phyloP scores from a whole-genome alignment of 2,113 vertebrate species.

The Rhynchopsitta pachyrhyncha region DNA sequence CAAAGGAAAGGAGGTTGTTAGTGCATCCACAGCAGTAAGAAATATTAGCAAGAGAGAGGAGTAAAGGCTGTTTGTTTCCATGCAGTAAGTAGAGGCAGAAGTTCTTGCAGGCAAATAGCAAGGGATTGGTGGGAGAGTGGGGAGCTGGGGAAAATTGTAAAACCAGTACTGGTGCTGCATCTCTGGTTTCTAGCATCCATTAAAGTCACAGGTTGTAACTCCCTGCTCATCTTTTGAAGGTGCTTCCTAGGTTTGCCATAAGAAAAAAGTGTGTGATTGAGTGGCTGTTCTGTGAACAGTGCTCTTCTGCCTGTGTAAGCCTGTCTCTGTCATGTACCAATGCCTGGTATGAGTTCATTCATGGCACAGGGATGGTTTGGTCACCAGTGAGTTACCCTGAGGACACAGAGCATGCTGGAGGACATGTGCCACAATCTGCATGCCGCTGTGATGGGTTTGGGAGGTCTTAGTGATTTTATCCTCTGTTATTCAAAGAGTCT shows the following conservation, averaged over 20 bases:
- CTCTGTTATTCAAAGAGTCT: background rate
- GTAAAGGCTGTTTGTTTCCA: background rate
- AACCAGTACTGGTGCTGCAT: background rate
- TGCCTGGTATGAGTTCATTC: background rate
- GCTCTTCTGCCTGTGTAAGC: background rate
- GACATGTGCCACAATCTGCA: background rate
- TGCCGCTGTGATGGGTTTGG: background rate
- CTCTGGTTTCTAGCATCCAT: background rate
- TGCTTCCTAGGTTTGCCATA: background rate
- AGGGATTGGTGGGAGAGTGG: background rate
- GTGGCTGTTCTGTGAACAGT: background rate
- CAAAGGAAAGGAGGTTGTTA: background rate
- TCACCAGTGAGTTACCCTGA: background rate
- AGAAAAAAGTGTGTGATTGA: background rate
- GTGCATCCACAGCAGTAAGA: background rate
- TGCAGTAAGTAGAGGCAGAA: background rate
- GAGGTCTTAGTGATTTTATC: background rate
- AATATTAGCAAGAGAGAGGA: background rate
- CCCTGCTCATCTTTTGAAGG: background rate
- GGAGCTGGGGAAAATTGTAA: background rate
- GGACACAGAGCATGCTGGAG: background rate
- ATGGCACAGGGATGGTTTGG: background rate
- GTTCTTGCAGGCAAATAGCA: background rate
- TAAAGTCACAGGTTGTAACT: background rate
- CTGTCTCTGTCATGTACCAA: background rate